Percentiles rank a stretch among this genome's conserved stretches.
Conservation (phyloP, 2,888 invertebrate genomes). For the Atherix ibis region DNA sequence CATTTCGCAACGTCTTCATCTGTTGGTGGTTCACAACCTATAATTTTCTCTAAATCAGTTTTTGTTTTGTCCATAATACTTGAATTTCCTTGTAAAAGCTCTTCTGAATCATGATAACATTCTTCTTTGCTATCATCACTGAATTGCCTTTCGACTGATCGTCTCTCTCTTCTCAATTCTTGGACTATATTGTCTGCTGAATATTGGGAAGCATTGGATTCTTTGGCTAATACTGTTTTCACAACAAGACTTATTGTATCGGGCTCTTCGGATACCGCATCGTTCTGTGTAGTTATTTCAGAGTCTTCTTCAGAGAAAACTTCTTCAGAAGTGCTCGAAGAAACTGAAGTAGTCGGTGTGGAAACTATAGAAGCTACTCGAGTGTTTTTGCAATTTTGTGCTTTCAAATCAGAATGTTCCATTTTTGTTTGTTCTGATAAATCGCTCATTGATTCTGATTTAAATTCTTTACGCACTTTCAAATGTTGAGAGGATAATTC, state of each 20-base stretch:
- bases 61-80: neutral
- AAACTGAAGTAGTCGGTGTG: constrained; percentile 5
- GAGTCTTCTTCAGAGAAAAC: constrained; percentile 13
- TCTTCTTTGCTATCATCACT: neutral
- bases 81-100: neutral
- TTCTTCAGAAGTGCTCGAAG: constrained; percentile 9
- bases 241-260: constrained; percentile 44
- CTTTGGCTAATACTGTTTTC: constrained; percentile 36
- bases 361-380: constrained; percentile 3
- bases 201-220: constrained; percentile 12
- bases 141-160: neutral
- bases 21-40: constrained; percentile 5
- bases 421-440: constrained; percentile 1
- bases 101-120: constrained; percentile 1
- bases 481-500: constrained; percentile 4
- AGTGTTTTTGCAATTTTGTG: neutral
- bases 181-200: constrained; percentile 6
- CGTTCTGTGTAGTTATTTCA: constrained; percentile 16
- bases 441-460: constrained; percentile 26
- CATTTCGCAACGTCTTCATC: constrained; percentile 19
- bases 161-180: constrained; percentile 4
- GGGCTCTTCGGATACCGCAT: constrained; percentile 29
- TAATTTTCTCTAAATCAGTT: constrained; percentile 5
- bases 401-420: neutral
- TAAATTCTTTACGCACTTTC: constrained; percentile 5